A percentile compares a stretch with the other conserved stretches of the same genome.
Conservation (phyloP, 2,888 invertebrate species). For the Cantharis rufa region DNA sequence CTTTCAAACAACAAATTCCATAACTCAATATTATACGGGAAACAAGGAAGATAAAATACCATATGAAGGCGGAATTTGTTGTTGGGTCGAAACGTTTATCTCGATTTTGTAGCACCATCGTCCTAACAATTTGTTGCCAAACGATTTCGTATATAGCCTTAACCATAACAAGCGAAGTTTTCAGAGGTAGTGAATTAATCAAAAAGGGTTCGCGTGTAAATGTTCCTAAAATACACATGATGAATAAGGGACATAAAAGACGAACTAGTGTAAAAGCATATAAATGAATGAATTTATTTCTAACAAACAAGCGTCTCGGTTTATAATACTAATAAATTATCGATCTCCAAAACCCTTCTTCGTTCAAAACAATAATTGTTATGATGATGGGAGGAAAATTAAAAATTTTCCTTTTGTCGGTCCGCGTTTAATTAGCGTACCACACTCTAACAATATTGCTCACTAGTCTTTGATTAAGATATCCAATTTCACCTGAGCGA, state of each 20-base stretch:
- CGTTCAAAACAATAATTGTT: not conserved
- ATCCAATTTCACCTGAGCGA: not conserved
- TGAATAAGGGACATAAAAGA: constrained; percentile 25
- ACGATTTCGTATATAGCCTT: constrained; percentile 4
- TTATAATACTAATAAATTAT: not conserved
- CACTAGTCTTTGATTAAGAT: not conserved
- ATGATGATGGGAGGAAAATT: not conserved
- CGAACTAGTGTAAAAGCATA: constrained; percentile 25
- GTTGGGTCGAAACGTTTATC: constrained; percentile 9
- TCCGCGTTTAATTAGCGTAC: not conserved
- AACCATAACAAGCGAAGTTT: constrained; percentile 20
- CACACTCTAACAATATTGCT: not conserved
- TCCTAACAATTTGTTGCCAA: constrained; percentile 18
- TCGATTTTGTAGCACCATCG: constrained; percentile 20
- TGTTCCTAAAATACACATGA: constrained; percentile 23
- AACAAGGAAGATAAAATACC: constrained; percentile 11
- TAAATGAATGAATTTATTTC: constrained; percentile 6
- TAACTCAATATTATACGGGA: constrained; percentile 13
- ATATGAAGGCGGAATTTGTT: constrained; percentile 13
- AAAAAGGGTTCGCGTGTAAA: constrained; percentile 25
- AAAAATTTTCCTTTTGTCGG: not conserved
- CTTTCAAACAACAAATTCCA: constrained; percentile 14
- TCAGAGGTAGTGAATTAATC: constrained; percentile 23
- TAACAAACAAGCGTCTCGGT: constrained; percentile 10
- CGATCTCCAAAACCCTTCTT: not conserved